Percentiles rank a stretch among this genome's conserved stretches.
Conservation (phyloP, 2,888 invertebrate species). For the Odontocolon sp. region DNA sequence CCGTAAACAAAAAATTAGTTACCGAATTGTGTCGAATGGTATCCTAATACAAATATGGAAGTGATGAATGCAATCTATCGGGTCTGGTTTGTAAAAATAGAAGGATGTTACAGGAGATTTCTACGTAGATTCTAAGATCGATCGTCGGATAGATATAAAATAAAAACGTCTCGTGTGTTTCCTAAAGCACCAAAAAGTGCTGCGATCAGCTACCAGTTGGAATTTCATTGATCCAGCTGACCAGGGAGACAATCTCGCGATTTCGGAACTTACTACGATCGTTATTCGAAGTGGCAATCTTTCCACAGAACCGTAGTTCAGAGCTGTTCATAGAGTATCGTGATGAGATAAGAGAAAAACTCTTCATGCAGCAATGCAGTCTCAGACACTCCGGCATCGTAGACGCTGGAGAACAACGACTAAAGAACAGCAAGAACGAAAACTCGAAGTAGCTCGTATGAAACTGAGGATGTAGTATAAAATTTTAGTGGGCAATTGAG, state of each 20-base stretch:
- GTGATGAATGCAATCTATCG: too few relatives aligned
- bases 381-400: conserved; percentile 10
- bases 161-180: neutral
- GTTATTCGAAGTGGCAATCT: conserved; percentile 24
- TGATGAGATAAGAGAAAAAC: conserved; percentile 14
- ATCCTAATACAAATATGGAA: too few relatives aligned
- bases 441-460: conserved; percentile 6
- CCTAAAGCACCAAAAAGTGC: neutral
- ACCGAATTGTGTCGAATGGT: too few relatives aligned
- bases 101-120: too few relatives aligned
- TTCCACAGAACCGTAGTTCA: conserved; percentile 6
- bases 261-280: neutral
- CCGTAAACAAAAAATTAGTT: neutral
- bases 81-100: too few relatives aligned
- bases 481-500: conserved; percentile 58
- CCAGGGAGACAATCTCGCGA: neutral
- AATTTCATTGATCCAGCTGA: neutral
- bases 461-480: conserved; percentile 48
- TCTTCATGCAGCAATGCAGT: neutral
- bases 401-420: neutral
- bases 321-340: conserved; percentile 12
- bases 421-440: conserved; percentile 14
- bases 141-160: neutral
- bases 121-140: too few relatives aligned
- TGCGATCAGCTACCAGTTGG: neutral